phyloP scores from a whole-genome alignment of 2,888 invertebrate species.

The Bimastos eiseni region DNA sequence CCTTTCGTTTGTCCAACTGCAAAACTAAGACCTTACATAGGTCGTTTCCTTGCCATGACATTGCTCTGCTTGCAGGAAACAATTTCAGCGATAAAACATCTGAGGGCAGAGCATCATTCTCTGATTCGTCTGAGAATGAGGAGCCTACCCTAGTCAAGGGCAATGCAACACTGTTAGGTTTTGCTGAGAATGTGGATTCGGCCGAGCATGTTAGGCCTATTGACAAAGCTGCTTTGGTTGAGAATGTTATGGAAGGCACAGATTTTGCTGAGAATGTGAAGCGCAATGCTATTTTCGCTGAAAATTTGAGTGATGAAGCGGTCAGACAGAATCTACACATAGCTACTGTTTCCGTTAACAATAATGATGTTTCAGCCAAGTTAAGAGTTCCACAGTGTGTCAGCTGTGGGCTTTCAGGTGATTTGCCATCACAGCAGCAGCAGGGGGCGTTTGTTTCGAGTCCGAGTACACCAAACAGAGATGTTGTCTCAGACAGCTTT shows the following conservation, averaged over 20 bases:
- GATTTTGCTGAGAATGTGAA: no score
- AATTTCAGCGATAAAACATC: background rate
- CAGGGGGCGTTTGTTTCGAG: background rate
- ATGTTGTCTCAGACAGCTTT: background rate
- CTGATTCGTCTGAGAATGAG: background rate
- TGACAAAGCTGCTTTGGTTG: background rate
- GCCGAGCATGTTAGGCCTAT: no score
- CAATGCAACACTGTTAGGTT: background rate
- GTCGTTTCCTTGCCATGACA: background rate
- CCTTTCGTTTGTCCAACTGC: background rate
- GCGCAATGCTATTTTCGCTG: background rate
- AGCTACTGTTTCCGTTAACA: background rate
- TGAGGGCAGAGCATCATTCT: slow-evolving; percentile 13
- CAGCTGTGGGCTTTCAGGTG: background rate
- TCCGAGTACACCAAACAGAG: background rate
- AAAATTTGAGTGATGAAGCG: background rate
- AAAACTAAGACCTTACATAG: background rate
- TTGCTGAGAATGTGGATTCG: background rate
- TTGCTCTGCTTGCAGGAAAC: background rate
- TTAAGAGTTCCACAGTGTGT: slow-evolving; percentile 6
- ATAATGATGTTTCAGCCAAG: background rate
- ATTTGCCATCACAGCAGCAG: background rate
- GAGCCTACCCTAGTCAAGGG: background rate
- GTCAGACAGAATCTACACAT: background rate
- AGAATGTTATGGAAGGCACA: background rate